These are phyloP conservation scores for Drosophila cardini DNA, from an alignment of 1,140 invertebrate genomes.

Conservation along the genomic window DNA sequence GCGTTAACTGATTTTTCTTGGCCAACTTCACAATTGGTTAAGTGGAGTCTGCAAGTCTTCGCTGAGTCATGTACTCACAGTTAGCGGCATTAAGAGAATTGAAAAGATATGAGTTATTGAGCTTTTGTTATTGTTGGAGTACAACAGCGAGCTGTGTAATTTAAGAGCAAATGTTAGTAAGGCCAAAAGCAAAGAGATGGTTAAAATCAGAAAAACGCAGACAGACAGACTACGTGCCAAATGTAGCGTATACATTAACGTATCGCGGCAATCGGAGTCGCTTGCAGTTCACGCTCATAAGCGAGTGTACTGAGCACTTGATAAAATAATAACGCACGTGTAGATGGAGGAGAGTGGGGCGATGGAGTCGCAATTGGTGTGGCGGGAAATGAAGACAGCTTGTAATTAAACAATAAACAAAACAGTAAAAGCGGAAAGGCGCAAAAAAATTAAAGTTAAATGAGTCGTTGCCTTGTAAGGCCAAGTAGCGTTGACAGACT, in stretches of 20 bases:
- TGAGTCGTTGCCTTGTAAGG: neutral
- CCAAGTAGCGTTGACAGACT: constrained; percentile 29
- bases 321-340: constrained; percentile 60
- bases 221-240: constrained; percentile 69
- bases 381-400: constrained; percentile 23
- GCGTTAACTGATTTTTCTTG: constrained; percentile 52
- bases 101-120: constrained; percentile 16
- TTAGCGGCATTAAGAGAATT: constrained; percentile 20
- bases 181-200: constrained; percentile 52
- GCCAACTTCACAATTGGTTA: constrained; percentile 18
- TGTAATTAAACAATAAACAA: constrained; percentile 72
- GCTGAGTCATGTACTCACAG: constrained; percentile 38
- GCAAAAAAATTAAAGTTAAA: neutral
- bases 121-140: constrained; percentile 32
- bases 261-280: constrained; percentile 16
- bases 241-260: constrained; percentile 50
- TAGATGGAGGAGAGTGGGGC: neutral
- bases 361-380: neutral
- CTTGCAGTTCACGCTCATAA: constrained; percentile 38
- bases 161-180: constrained; percentile 36
- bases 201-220: constrained; percentile 37
- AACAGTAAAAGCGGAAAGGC: constrained; percentile 17
- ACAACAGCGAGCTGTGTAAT: constrained; percentile 10
- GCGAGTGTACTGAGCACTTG: constrained; percentile 30
- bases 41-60: constrained; percentile 41